Conservation (phyloP, 2,113 vertebrate species). For the Malurus elegans region DNA sequence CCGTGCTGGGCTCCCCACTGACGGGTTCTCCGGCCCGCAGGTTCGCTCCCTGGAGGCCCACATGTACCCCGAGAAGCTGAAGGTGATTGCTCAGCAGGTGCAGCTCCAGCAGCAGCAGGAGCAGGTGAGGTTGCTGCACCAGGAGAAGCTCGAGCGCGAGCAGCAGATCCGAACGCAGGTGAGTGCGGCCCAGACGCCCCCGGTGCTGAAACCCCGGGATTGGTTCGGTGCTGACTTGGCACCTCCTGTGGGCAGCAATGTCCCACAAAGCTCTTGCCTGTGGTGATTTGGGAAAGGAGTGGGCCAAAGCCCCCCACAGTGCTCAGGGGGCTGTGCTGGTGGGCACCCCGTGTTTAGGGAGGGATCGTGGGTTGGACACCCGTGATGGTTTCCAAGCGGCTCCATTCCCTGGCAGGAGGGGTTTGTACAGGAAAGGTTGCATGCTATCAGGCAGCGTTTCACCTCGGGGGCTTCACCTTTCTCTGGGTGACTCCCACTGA, state of each 20-base stretch:
- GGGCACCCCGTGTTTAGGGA: not conserved
- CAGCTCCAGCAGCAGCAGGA: constrained; percentile 90
- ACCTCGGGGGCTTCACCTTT: not conserved
- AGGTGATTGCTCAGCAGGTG: constrained; percentile 90
- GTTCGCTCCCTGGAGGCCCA: constrained; percentile 93
- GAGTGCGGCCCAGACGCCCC: not conserved
- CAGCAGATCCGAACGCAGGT: constrained; percentile 86
- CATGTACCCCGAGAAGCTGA: constrained; percentile 96
- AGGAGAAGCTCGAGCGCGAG: constrained; percentile 85
- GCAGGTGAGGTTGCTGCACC: constrained; percentile 84
- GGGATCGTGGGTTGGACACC: not conserved
- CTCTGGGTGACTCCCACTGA: not conserved
- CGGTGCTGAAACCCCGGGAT: rapidly evolving
- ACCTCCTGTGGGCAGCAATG: not conserved
- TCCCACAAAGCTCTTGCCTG: not conserved
- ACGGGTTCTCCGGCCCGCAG: constrained; percentile 52
- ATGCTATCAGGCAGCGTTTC: not conserved
- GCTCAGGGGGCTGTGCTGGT: rapidly evolving
- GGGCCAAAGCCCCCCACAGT: rapidly evolving
- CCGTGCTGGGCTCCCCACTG: rapidly evolving
- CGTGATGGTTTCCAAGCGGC: rapidly evolving
- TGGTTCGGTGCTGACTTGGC: rapidly evolving
- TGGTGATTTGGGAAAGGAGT: not conserved
- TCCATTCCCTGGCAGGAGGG: rapidly evolving
- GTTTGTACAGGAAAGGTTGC: not conserved